A percentile compares a stretch with the other conserved stretches of the same genome.
These are phyloP conservation scores for Cydia amplana DNA, from an alignment of 1,140 invertebrate species.

Conservation along the genomic window DNA sequence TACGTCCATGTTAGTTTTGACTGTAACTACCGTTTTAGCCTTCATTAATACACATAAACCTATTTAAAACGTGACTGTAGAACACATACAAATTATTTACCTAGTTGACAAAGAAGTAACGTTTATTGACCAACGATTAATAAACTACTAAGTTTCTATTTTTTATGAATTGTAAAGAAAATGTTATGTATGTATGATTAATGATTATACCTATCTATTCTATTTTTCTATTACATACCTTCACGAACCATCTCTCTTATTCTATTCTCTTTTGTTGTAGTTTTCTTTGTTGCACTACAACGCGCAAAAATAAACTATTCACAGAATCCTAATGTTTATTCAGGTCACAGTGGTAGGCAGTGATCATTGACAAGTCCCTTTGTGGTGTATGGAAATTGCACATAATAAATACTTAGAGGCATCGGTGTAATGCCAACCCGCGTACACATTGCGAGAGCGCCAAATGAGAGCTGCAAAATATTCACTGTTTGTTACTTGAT, in stretches of 20 bases:
- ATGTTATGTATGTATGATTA: not conserved
- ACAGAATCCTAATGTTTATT: constrained; percentile 30
- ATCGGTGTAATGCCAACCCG: constrained; percentile 42
- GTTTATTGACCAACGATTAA: not conserved
- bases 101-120: not conserved
- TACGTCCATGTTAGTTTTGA: not conserved
- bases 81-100: constrained; percentile 7
- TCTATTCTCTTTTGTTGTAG: not conserved
- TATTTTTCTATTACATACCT: not conserved
- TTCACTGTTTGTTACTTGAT: constrained; percentile 40
- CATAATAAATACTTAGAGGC: constrained; percentile 43
- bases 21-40: not conserved
- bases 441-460: constrained; percentile 51
- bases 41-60: not conserved
- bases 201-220: not conserved
- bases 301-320: constrained; percentile 7
- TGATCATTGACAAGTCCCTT: constrained; percentile 38
- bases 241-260: not conserved
- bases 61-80: not conserved
- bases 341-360: constrained; percentile 26
- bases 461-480: constrained; percentile 46
- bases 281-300: constrained; percentile 28
- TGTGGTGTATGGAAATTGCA: constrained; percentile 47
- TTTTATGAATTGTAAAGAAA: not conserved
- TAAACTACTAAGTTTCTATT: not conserved